These are phyloP conservation scores for Ivindomyrus marchei DNA, from an alignment of 2,113 vertebrate genomes.

Conservation along the genomic window DNA sequence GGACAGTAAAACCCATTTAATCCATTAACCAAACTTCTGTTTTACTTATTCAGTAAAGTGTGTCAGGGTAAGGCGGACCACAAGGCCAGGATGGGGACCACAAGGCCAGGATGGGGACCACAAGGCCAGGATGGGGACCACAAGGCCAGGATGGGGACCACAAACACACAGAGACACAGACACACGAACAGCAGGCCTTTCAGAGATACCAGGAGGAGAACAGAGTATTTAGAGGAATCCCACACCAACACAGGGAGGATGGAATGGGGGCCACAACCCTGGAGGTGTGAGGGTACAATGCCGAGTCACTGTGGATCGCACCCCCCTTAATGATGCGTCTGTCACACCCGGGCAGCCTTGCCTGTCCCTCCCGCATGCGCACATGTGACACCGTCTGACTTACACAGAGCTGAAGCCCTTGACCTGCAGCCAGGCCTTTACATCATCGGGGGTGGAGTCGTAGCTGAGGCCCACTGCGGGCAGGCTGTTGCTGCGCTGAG, in stretches of 20 bases:
- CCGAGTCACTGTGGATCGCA: neutral
- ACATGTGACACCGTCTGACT: slow-evolving; percentile 43
- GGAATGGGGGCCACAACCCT: neutral
- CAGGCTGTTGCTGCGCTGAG: slow-evolving; percentile 51
- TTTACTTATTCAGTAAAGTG: neutral
- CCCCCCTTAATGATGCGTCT: neutral
- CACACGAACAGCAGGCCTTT: neutral
- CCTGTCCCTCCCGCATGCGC: neutral
- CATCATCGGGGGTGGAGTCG: slow-evolving; percentile 73
- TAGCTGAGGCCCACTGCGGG: slow-evolving; percentile 70
- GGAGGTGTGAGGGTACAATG: neutral
- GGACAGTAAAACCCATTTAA: neutral
- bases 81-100: neutral
- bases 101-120: neutral
- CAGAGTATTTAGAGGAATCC: neutral
- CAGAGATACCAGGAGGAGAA: neutral
- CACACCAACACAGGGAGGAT: neutral
- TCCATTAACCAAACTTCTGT: neutral
- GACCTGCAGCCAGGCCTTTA: slow-evolving; percentile 75
- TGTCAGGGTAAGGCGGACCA: neutral
- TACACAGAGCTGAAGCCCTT: slow-evolving; percentile 91
- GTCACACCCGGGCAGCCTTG: neutral
- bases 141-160: neutral
- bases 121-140: too few relatives aligned
- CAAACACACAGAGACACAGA: neutral